Evolutionary conservation across 1,140 invertebrate species (phyloP), one percentile per base, ranked within the genome.

Genomic region (Micrasema longulum): DNA sequence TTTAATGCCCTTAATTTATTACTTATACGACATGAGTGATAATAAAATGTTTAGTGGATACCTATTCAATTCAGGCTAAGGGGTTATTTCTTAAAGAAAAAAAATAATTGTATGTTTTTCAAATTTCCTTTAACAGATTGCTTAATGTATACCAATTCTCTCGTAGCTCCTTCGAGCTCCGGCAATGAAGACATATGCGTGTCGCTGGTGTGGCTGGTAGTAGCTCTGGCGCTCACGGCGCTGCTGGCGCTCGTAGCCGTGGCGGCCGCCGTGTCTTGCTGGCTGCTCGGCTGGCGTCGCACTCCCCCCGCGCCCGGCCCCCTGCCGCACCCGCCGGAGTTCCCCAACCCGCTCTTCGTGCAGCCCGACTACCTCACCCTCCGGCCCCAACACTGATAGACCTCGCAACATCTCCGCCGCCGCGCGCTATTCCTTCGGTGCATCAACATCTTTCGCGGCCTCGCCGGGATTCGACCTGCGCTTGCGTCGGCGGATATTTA

Each of bases 261-360:
- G 26, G 95, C 95, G 18, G 93, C 97, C 36, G 95, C 95, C 48
- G 95, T 97, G 20, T 96, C 95, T 41, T 97, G 95, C 82, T 97
- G 95, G 95, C 86, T 97, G 50, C 94, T 97, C 89, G 95, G 95
- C 69, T 97, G 96, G 84, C 86, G 95, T 77, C 89, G 94, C 73
- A 89, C 93, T 77, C 93, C 94, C 53, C 94, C 94, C 78, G 89
- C 91, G 53, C 88, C 92, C 67, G 95, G 95, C 53, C 95, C 95
- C 70, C 87, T 97, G 78, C 95, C 95, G 74, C 95, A 97, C 87
- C 95, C 95, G 60, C 92, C 94, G 73, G 95, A 97, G 84, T 97
- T 97, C 85, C 95, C 95, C 60, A 97, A 97, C 81, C 95, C 95
- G 60, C 86, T 97, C 75, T 96, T 97, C 83, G 94, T 95, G 78